Evolutionary conservation across 2,888 invertebrate genomes (phyloP).

Genomic region (Cerastoderma edule): DNA sequence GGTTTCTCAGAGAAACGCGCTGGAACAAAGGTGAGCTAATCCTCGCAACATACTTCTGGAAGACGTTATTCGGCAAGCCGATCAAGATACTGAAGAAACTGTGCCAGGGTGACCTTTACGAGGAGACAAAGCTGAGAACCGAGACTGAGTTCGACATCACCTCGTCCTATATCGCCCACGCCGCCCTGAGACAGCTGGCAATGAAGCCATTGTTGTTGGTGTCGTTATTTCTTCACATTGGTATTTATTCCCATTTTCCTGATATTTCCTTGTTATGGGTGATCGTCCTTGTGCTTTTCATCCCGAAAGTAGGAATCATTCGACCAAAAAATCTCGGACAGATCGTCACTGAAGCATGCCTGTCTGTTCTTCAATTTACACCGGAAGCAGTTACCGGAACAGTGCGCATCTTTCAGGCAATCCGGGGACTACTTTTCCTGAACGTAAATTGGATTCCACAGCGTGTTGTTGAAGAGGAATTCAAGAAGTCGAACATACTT

Average conservation of each 20-base stretch:
- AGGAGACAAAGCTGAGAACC: constrained; percentile 70
- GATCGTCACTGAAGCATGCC: constrained; percentile 71
- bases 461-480: constrained; percentile 75
- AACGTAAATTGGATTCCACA: constrained; percentile 78
- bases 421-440: constrained; percentile 69
- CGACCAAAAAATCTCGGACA: constrained; percentile 67
- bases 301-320: constrained; percentile 75
- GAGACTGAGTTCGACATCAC: constrained; percentile 72
- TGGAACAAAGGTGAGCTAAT: constrained; percentile 79
- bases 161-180: constrained; percentile 75
- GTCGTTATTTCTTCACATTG: constrained; percentile 71
- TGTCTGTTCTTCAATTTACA: constrained; percentile 77
- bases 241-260: constrained; percentile 63
- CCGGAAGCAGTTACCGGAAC: constrained; percentile 77
- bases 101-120: constrained; percentile 69
- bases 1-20: constrained; percentile 76
- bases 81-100: constrained; percentile 71
- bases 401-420: constrained; percentile 71
- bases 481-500: constrained; percentile 73
- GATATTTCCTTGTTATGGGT: constrained; percentile 70
- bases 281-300: constrained; percentile 72
- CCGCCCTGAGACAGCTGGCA: constrained; percentile 74
- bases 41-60: constrained; percentile 76
- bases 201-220: constrained; percentile 75
- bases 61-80: constrained; percentile 66